These are phyloP conservation scores for Isurus oxyrinchus DNA, from an alignment of 2,113 vertebrate genomes.

Conservation along the genomic window DNA sequence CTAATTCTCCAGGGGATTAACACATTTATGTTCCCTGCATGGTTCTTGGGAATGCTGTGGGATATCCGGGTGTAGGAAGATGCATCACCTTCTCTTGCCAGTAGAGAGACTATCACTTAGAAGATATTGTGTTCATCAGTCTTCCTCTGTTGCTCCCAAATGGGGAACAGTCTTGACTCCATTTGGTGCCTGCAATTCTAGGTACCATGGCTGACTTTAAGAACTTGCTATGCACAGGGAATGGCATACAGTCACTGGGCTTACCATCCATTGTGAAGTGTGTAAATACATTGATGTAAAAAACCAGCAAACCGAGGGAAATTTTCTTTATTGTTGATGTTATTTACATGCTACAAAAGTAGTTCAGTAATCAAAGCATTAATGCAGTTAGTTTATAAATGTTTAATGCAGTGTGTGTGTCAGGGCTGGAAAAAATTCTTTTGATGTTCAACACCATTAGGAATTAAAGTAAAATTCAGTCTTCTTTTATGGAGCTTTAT, in stretches of 20 bases:
- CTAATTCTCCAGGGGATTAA: not conserved
- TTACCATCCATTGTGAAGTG: not conserved
- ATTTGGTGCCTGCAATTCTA: not conserved
- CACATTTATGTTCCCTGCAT: not conserved
- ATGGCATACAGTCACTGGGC: not conserved
- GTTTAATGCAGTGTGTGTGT: not conserved
- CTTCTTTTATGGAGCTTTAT: not conserved
- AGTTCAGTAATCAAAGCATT: not conserved
- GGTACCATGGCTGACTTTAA: not conserved
- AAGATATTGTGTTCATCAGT: not conserved
- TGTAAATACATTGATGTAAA: not conserved
- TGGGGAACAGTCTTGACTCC: not conserved
- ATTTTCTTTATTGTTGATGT: not conserved
- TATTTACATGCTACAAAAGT: not conserved
- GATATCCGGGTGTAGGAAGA: not conserved
- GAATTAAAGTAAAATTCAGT: constrained; percentile 5
- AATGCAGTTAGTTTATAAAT: not conserved
- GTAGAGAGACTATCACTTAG: not conserved
- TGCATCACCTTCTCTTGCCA: not conserved
- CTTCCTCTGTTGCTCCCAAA: not conserved
- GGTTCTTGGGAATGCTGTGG: not conserved
- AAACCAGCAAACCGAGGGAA: not conserved
- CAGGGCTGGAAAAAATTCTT: not conserved
- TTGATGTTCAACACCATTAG: not conserved
- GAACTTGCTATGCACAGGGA: not conserved